These are phyloP conservation scores for Thysanoteuthis rhombus DNA, from an alignment of 2,888 invertebrate species.

Conservation along the genomic window DNA sequence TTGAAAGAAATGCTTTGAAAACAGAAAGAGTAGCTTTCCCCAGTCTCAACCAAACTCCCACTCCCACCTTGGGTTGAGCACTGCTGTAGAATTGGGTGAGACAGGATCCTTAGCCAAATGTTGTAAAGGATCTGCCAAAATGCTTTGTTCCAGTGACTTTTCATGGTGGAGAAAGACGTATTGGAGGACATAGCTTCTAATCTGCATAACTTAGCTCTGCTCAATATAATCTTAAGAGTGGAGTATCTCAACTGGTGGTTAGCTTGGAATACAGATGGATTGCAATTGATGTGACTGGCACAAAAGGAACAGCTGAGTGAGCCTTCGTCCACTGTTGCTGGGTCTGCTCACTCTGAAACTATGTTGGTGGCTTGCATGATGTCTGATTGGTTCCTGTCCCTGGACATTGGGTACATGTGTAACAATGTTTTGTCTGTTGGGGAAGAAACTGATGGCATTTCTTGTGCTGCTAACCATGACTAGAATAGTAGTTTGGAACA, in stretches of 20 bases:
- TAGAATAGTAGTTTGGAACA: no score
- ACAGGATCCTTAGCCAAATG: not conserved
- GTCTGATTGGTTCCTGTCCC: no score
- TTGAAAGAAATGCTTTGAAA: not conserved
- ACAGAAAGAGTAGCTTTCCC: not conserved
- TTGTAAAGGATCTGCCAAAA: not conserved
- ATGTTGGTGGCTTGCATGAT: no score
- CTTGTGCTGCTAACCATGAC: no score
- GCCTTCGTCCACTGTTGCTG: no score
- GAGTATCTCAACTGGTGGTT: not conserved
- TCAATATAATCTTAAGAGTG: not conserved
- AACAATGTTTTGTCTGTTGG: no score
- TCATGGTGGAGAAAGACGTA: not conserved
- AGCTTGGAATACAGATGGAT: not conserved
- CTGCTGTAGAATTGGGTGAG: not conserved
- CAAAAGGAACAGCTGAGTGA: no score
- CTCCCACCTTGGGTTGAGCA: not conserved
- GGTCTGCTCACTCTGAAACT: no score
- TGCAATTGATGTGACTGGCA: not conserved
- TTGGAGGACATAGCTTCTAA: not conserved
- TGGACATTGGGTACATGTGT: no score
- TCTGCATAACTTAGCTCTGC: not conserved
- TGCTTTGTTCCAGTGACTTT: not conserved
- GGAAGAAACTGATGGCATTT: no score
- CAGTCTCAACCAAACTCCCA: not conserved